These are phyloP conservation scores for Riparia riparia DNA, from an alignment of 2,113 vertebrate genomes.

Conservation along the genomic window DNA sequence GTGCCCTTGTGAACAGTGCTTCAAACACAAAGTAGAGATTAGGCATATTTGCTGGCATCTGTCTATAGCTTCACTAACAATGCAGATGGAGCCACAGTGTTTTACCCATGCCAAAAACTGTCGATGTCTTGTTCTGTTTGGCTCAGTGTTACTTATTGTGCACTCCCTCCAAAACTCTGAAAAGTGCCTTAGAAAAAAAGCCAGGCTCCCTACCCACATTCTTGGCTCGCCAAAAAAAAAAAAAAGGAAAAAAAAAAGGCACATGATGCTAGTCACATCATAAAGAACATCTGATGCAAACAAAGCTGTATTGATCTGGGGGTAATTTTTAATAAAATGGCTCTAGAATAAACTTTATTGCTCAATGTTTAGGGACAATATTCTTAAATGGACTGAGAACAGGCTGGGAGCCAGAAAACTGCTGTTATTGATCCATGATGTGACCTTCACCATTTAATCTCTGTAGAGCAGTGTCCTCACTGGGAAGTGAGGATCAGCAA, in stretches of 20 bases:
- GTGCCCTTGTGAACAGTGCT: neutral
- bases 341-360: slow-evolving; percentile 30
- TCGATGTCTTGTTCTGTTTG: neutral
- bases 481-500: neutral
- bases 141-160: neutral
- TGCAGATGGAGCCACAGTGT: neutral
- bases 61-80: neutral
- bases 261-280: neutral
- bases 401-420: neutral
- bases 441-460: slow-evolving; percentile 58
- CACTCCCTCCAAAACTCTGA: neutral
- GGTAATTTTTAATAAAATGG: slow-evolving; percentile 54
- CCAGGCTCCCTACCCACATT: neutral
- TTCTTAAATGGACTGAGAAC: slow-evolving; percentile 41
- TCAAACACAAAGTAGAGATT: neutral
- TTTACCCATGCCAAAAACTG: slow-evolving; percentile 17
- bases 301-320: neutral
- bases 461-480: slow-evolving; percentile 12
- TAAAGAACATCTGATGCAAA: slow-evolving; percentile 15
- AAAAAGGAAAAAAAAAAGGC: neutral
- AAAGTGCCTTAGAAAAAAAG: neutral
- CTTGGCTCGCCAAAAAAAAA: neutral
- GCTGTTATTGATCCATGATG: neutral
- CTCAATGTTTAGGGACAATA: slow-evolving; percentile 43
- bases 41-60: slow-evolving; percentile 33